Percentiles rank a stretch among this genome's conserved stretches.
These are phyloP conservation scores for Sepioteuthis lessoniana DNA, from an alignment of 2,888 invertebrate genomes.

Conservation along the genomic window DNA sequence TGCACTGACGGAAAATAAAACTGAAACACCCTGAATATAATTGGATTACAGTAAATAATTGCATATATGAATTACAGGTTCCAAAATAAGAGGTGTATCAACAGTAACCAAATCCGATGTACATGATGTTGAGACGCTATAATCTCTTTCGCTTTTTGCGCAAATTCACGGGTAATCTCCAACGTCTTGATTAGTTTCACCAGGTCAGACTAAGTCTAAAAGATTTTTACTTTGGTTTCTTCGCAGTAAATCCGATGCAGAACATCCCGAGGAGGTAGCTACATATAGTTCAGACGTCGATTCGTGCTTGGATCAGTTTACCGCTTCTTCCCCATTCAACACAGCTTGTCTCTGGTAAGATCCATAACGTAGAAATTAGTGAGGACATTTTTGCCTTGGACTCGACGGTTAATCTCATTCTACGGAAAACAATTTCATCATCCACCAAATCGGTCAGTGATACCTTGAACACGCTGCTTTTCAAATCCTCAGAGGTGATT, in stretches of 20 bases:
- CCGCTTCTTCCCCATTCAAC: constrained; percentile 99
- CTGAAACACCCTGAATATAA: too few species aligned
- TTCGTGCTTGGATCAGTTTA: constrained; percentile 98
- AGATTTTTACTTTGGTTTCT: constrained; percentile 96
- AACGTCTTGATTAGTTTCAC: too few species aligned
- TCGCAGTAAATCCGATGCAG: constrained; percentile 99
- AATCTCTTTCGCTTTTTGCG: too few species aligned
- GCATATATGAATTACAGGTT: too few species aligned
- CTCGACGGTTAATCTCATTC: constrained; percentile 98
- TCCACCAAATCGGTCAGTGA: constrained; percentile 97
- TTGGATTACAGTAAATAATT: too few species aligned
- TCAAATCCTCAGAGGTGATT: constrained; percentile 98
- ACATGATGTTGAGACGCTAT: too few species aligned
- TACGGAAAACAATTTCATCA: constrained; percentile 96
- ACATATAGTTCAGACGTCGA: constrained; percentile 98
- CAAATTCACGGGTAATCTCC: too few species aligned
- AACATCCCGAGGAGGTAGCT: constrained; percentile 96
- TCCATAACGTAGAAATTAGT: constrained; percentile 99
- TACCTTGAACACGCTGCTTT: constrained; percentile 97
- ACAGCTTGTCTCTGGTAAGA: constrained; percentile 97
- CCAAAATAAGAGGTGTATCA: too few species aligned
- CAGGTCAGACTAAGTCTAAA: too few species aligned
- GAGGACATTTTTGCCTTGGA: constrained; percentile 91
- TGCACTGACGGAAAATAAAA: too few species aligned
- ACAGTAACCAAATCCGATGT: too few species aligned